Base-by-base conservation (phyloP, 2,888 invertebrate species). In the Julus scandinavius region DNA sequence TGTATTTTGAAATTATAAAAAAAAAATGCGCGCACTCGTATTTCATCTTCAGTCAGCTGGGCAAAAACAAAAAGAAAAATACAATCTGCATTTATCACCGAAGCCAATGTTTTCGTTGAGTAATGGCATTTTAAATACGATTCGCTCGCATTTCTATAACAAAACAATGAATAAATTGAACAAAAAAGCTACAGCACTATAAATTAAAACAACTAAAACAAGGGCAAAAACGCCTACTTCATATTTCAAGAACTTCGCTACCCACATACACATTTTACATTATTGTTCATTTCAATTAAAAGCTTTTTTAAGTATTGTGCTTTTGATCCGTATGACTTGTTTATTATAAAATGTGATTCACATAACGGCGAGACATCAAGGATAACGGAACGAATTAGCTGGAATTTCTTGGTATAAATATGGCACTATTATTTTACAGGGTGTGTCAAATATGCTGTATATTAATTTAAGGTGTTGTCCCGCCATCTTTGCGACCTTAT, bases 171-270 rank as follows among this genome's bases (percentile, higher is more conserved):
- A 72, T 29, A 72, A 72, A 72, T 29, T 72, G 20, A 29, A 72
- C 20, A 20, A 72, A 72, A 72, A 17, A 11, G 20, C 20, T 29
- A n/a, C 2, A n/a, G 29, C 29, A n/a, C 9, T 3, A 29, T 29
- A 72, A 29, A 29, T 72, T n/a, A 9, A 2, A 20, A 29, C 29
- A 29, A 29, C 2, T 20, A 72, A 72, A 72, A 72, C 72, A 72
- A 72, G 72, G 72, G 72, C 72, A 72, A 72, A 72, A 72, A 72
- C 72, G 72, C 72, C 72, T 72, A 72, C 72, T 72, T 29, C 20
- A 29, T 72, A 29, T 29, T 72, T 29, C 20, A 72, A 72, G 20
- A 4, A 9, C 54, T 29, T 63, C 72, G 7, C 72, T 72, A 20
- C 72, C 72, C 72, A 72, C 72, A 72, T 72, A 1, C 17, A 29